These are phyloP conservation scores for Spicauda simplicius DNA, from an alignment of 2,888 invertebrate genomes.

Conservation along the genomic window DNA sequence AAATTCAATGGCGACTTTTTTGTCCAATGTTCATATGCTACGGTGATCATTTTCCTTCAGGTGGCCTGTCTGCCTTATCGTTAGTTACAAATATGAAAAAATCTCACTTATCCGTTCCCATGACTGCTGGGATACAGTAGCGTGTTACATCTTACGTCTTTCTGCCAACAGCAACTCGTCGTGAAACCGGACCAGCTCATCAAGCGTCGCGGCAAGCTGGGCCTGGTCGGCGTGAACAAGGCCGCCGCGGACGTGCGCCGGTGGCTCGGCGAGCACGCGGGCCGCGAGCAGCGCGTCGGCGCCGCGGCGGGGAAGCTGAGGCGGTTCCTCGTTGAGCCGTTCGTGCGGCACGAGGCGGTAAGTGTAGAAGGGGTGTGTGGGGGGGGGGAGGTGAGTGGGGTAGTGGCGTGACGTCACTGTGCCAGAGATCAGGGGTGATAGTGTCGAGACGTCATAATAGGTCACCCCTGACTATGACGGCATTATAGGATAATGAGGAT, in stretches of 20 bases:
- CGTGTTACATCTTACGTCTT: too few species aligned
- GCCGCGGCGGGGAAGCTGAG: constrained; percentile 94
- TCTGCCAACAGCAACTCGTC: constrained; percentile 92
- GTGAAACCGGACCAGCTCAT: constrained; percentile 99
- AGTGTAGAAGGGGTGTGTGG: too few species aligned
- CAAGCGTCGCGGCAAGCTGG: constrained; percentile 98
- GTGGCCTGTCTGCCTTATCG: too few species aligned
- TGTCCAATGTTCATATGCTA: too few species aligned
- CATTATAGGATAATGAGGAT: too few species aligned
- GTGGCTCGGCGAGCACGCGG: constrained; percentile 94
- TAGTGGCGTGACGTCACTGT: background rate
- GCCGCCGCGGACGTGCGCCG: constrained; percentile 90
- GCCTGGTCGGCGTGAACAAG: constrained; percentile 97
- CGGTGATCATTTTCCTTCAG: too few species aligned
- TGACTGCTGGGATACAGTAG: too few species aligned
- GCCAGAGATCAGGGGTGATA: background rate
- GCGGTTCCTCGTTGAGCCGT: constrained; percentile 98
- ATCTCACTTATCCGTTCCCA: too few species aligned
- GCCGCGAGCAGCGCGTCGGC: constrained; percentile 94
- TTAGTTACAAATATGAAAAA: too few species aligned
- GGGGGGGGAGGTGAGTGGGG: constrained; percentile 85
- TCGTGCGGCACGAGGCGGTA: constrained; percentile 93
- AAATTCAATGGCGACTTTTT: too few species aligned
- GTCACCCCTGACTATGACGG: too few species aligned
- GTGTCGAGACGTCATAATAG: too few species aligned